Evolutionary conservation across 2,888 invertebrate species (phyloP).

Genomic region (Ametastegia equiseti): DNA sequence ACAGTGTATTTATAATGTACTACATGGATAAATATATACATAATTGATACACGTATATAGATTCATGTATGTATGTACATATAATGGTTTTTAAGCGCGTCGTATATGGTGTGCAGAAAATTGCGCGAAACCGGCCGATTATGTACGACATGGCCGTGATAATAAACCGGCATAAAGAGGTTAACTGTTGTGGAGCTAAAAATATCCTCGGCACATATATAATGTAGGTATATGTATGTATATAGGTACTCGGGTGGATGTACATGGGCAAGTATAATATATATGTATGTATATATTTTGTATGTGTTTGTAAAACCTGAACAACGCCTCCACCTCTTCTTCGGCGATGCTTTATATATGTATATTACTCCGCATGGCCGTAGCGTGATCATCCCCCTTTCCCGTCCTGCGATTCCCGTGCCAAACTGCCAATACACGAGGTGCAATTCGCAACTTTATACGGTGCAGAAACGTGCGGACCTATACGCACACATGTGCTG

Average conservation of each 20-base stretch:
- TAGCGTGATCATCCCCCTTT: not conserved
- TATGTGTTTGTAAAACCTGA: not conserved
- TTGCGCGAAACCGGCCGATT: no score
- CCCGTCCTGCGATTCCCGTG: not conserved
- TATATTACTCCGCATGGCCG: not conserved
- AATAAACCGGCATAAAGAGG: slow-evolving; percentile 62
- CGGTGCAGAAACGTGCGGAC: not conserved
- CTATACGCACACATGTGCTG: no score
- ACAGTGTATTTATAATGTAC: no score
- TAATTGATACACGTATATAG: no score
- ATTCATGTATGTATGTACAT: no score
- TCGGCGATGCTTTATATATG: no score
- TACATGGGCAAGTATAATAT: no score
- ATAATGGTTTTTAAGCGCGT: no score
- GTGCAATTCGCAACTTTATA: not conserved
- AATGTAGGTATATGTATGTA: not conserved
- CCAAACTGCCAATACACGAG: not conserved
- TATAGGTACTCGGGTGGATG: no score
- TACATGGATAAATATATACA: no score
- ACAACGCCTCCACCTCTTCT: not conserved
- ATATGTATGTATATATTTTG: not conserved
- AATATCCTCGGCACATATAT: slow-evolving; percentile 57
- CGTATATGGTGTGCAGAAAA: no score
- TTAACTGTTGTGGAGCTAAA: slow-evolving; percentile 63
- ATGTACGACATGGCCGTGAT: slow-evolving; percentile 49